phyloP scores from a whole-genome alignment of 2,797 vertebrate genomes.

The Acanthurus leucopareius region DNA sequence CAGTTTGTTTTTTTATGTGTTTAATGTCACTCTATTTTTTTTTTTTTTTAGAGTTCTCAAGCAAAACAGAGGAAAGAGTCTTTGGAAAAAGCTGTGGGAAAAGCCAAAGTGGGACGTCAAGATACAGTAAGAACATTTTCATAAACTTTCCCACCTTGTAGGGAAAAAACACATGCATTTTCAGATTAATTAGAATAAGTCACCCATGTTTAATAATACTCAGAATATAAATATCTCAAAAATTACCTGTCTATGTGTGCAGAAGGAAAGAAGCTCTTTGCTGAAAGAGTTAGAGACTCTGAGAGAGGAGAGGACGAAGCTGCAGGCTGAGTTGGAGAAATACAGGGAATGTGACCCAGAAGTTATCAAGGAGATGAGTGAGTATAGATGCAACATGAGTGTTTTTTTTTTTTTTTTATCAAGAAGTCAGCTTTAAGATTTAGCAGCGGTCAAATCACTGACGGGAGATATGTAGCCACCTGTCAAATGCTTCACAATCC shows the following conservation, averaged over 20 bases:
- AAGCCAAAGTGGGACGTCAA: slow-evolving; percentile 92
- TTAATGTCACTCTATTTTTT: not conserved
- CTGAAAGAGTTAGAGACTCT: slow-evolving; percentile 87
- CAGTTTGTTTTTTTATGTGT: not conserved
- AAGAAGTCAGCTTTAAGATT: not conserved
- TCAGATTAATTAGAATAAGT: not conserved
- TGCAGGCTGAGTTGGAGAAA: slow-evolving; percentile 91
- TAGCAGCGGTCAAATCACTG: not conserved
- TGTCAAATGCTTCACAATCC: too few relatives aligned
- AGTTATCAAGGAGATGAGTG: slow-evolving; percentile 93
- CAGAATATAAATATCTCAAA: too few relatives aligned
- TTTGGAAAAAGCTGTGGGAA: slow-evolving; percentile 87
- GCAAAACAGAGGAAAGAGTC: slow-evolving; percentile 86
- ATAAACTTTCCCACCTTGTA: not conserved
- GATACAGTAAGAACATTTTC: slow-evolving; percentile 88
- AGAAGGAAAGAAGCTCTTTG: slow-evolving; percentile 89
- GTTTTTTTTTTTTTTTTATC: not conserved
- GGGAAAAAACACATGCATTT: not conserved
- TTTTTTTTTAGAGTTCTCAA: slow-evolving; percentile 85
- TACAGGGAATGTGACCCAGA: slow-evolving; percentile 96
- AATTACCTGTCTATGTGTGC: slow-evolving; percentile 6
- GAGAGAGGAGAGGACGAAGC: slow-evolving; percentile 83
- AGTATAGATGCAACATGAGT: slow-evolving; percentile 77
- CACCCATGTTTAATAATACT: not conserved
- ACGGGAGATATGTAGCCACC: not conserved